Evolutionary conservation across 2,797 vertebrate species (phyloP), one percentile per base, ranked within the genome.

Genomic region (Intellagama lesueurii): DNA sequence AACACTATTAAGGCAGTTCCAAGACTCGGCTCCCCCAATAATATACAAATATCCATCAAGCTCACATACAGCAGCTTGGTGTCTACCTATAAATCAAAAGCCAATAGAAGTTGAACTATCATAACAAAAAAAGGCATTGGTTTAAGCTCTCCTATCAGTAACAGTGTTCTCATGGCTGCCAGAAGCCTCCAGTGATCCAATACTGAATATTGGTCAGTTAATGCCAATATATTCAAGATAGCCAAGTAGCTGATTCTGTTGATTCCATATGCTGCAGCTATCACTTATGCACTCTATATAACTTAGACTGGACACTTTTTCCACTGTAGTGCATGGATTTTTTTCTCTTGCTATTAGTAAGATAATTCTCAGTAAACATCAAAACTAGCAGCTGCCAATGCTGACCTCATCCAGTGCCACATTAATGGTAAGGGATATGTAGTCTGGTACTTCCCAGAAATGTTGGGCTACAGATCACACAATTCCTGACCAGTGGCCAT

Each of bases 1-100:
- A 92, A 99, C 99, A 0, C 98, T 98, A 94, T 98, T 99, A 85
- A 99, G 97, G 96, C 99, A 99, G 96, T 99, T 99, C 99, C 99
- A 99, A 0, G 98, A 99, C 91, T 99, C 99, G 0, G 99, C 99
- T 83, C 99, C 99, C 69, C 99, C 99, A 0, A 99, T 99, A 90
- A 98, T 98, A 6, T 99, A 99, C 95, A 99, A 97, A 94, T 97
- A 98, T 70, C 98, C 98, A 0, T 98, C 98, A 94, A 99, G 97
- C 95, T 98, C 98, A 40, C 98, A 99, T 92, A 99, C 98, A 0
- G 98, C 98, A 0, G 99, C 98, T 96, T 99, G 99, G 93, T 99
- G 99, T 95, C 99, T 98, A 97, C 99, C 99, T 99, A 87, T 66
- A 94, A 64, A 93, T 7, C 83, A 7, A 81, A 91, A 1, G 0